phyloP scores from a whole-genome alignment of 2,797 vertebrate genomes.

The Rhyacichthys aspro region DNA sequence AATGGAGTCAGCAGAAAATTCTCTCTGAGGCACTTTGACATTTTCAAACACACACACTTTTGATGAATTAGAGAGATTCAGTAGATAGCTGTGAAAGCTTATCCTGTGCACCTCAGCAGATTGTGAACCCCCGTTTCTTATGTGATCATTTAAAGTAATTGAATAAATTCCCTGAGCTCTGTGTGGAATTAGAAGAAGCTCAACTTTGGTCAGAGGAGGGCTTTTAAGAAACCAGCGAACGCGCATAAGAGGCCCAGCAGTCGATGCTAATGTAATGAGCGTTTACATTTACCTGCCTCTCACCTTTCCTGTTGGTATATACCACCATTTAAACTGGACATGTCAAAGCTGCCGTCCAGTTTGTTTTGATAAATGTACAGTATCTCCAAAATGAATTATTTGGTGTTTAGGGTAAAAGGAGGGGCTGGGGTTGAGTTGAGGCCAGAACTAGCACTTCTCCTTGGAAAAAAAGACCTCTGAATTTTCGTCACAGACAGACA shows the following conservation, averaged over 20 bases:
- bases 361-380: slow-evolving; percentile 72
- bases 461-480: slow-evolving; percentile 66
- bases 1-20: slow-evolving; percentile 65
- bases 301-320: slow-evolving; percentile 75
- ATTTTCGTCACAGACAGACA: slow-evolving; percentile 73
- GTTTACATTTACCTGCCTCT: slow-evolving; percentile 79
- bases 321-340: slow-evolving; percentile 58
- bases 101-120: slow-evolving; percentile 82
- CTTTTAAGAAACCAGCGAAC: slow-evolving; percentile 74
- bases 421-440: slow-evolving; percentile 29
- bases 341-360: slow-evolving; percentile 56
- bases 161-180: slow-evolving; percentile 76
- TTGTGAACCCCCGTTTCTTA: slow-evolving; percentile 72
- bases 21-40: slow-evolving; percentile 58
- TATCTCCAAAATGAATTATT: slow-evolving; percentile 66
- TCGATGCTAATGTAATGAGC: slow-evolving; percentile 82
- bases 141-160: slow-evolving; percentile 80
- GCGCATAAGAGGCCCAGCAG: slow-evolving; percentile 65
- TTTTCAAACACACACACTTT: slow-evolving; percentile 66
- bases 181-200: slow-evolving; percentile 71
- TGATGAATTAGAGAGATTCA: slow-evolving; percentile 68
- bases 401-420: slow-evolving; percentile 51
- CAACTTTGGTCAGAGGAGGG: slow-evolving; percentile 75
- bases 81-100: slow-evolving; percentile 70
- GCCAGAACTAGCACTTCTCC: slow-evolving; percentile 77